A percentile compares a stretch with the other conserved stretches of the same genome.
Conservation (phyloP, 2,797 vertebrate genomes). For the Vultur gryphus region DNA sequence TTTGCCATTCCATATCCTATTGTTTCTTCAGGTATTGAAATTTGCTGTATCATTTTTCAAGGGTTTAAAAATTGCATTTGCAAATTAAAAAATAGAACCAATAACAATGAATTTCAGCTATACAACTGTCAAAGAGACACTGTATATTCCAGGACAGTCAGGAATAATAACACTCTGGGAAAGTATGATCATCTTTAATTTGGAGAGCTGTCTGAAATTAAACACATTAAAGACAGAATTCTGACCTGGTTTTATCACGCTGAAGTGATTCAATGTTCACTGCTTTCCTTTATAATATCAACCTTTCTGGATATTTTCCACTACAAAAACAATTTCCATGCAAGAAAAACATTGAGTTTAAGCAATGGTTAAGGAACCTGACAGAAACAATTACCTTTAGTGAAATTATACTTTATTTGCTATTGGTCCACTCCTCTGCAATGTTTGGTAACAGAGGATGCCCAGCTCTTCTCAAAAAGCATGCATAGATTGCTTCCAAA, state of each 20-base stretch:
- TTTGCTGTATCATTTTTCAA: constrained; percentile 58
- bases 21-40: constrained; percentile 66
- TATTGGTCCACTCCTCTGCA: background rate
- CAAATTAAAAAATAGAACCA: constrained; percentile 64
- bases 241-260: constrained; percentile 10
- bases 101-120: constrained; percentile 42
- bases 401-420: background rate
- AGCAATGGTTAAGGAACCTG: background rate
- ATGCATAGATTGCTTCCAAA: background rate
- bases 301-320: background rate
- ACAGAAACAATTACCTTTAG: background rate
- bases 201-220: constrained; percentile 43
- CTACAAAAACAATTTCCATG: background rate
- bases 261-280: background rate
- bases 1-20: constrained; percentile 46
- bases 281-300: background rate
- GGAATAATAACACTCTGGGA: background rate
- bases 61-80: constrained; percentile 49
- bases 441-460: background rate
- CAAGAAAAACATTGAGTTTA: background rate
- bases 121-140: background rate
- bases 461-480: background rate
- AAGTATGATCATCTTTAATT: background rate
- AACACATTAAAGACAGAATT: constrained; percentile 9
- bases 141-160: background rate